Base-by-base conservation (phyloP, 1,140 invertebrate genomes). In the Pseudoatta argentina region DNA sequence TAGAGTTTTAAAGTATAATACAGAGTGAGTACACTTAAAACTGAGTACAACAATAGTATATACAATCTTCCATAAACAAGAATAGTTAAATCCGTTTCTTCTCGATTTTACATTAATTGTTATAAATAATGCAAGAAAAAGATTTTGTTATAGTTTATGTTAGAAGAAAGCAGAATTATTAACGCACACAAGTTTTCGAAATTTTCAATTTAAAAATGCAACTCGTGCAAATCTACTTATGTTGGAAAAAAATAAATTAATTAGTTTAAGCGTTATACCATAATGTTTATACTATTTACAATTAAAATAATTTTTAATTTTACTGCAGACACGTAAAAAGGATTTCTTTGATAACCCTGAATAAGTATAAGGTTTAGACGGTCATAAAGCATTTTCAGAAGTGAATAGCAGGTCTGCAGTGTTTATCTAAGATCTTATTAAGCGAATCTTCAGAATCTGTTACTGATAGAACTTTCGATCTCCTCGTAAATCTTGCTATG, bases 381-480 rank as follows among this genome's bases (percentile, higher is more conserved):
- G 2, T 5, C 14, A 39, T 79, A 34, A 79, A 79, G 2, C n/a
- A 79, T 53, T 67, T 34, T 53, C 24, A 39, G 27, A 55, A 48
- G 14, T 2, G n/a, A 18, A 30, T 34, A 51, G 5, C 10, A 64
- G 21, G 14, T 6, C 12, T 78, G 39, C 6, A 8, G 34, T 78
- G 18, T 67, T 78, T 67, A 67, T 14, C 21, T 6, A 39, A 48
- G 67, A 73, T 48, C 24, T 82, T 59, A 82, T 59, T 44, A 69
- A 81, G 51, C 8, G 64, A 59, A 82, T 59, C 66, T 48, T 21
- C 21, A 59, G 51, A 72, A 59, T 72, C 51, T 44, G 34, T 18
- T 24, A 30, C 5, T 7, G 27, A 48, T 63, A 61, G 34, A 48
- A 75, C 27, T 57, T n/a, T 75, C 34, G 39, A 48, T 30, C 39